These are phyloP conservation scores for Montipora sp. DNA, from an alignment of 64 coral and sea anemone species.

Conservation along the genomic window DNA sequence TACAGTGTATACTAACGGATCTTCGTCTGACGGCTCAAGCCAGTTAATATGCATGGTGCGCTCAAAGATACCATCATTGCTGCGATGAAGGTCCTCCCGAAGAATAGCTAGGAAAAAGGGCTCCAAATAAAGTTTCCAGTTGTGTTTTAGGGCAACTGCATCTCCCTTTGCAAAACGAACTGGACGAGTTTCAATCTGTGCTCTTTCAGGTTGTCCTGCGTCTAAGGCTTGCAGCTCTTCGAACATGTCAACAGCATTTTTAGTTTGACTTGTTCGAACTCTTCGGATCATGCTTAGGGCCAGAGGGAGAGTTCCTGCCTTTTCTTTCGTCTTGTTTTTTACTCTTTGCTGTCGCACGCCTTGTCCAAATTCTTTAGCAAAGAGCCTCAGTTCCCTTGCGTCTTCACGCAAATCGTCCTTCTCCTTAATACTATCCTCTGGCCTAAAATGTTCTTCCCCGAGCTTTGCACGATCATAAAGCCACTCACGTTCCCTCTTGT, in stretches of 20 bases:
- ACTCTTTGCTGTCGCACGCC: constrained; percentile 7
- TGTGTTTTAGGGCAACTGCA: no score
- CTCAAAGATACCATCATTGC: no score
- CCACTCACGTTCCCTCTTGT: neutral
- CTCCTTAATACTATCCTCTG: neutral
- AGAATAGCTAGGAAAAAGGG: no score
- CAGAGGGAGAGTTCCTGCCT: neutral
- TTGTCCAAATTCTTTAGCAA: constrained; percentile 37
- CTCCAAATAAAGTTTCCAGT: no score
- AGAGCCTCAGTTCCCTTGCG: constrained; percentile 7
- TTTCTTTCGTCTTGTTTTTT: constrained; percentile 5
- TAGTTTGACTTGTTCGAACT: neutral
- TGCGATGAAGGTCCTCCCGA: no score
- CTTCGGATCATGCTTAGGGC: neutral
- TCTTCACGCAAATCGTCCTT: neutral
- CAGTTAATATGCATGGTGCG: no score
- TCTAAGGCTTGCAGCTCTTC: no score
- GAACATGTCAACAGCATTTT: neutral
- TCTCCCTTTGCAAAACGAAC: no score
- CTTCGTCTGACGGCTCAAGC: no score
- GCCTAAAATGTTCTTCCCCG: neutral
- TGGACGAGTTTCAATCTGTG: no score
- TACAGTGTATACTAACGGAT: no score
- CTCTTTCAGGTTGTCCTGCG: no score
- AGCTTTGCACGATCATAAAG: constrained; percentile 2